Conservation (phyloP, 2,888 invertebrate species). For the Patella caerulea region DNA sequence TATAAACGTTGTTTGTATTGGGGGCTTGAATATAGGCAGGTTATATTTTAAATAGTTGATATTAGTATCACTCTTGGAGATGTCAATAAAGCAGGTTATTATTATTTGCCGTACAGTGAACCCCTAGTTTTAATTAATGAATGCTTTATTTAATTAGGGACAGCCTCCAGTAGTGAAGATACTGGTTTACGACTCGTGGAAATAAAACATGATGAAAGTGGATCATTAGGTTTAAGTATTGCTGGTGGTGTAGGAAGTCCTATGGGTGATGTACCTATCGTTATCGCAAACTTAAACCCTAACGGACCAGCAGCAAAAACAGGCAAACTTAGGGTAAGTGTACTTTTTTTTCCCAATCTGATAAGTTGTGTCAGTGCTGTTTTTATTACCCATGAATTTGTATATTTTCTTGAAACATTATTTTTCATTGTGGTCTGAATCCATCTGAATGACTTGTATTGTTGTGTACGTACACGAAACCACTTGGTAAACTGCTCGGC, state of each 20-base stretch:
- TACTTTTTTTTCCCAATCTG: neutral
- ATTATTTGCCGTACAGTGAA: too few relatives aligned
- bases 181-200: conserved; percentile 58
- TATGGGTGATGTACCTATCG: conserved; percentile 66
- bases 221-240: conserved; percentile 68
- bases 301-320: conserved; percentile 63
- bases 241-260: conserved; percentile 67
- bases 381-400: neutral
- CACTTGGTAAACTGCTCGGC: too few relatives aligned
- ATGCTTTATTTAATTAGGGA: too few relatives aligned
- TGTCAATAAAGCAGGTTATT: too few relatives aligned
- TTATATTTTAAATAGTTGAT: too few relatives aligned
- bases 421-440: neutral
- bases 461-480: too few relatives aligned
- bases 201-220: conserved; percentile 60
- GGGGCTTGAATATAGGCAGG: too few relatives aligned
- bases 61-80: too few relatives aligned
- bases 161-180: conserved; percentile 50
- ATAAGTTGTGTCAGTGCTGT: neutral
- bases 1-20: too few relatives aligned
- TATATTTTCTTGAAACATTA: neutral
- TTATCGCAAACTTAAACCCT: conserved; percentile 65
- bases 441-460: neutral
- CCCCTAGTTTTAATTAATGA: too few relatives aligned
- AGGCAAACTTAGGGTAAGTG: conserved; percentile 60